Conservation (phyloP, 2,888 invertebrate genomes). For the Polydrusus tereticollis region DNA sequence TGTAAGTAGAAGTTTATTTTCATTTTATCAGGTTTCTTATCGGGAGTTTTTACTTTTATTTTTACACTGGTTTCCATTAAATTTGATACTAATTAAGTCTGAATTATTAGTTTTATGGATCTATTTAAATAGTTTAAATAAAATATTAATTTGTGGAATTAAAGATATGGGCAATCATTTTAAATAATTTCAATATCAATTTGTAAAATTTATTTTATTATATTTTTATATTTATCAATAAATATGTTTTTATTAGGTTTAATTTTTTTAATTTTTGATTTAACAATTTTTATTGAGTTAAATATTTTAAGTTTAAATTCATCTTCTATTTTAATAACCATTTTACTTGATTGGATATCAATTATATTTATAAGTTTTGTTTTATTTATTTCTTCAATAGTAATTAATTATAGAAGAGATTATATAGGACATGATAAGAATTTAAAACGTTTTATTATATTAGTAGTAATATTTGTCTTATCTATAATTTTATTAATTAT, state of each 20-base stretch:
- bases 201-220: constrained; percentile 68
- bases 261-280: constrained; percentile 66
- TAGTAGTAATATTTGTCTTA: no score
- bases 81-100: constrained; percentile 73
- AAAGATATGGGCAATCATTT: constrained; percentile 71
- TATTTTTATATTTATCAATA: constrained; percentile 61
- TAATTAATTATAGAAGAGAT: constrained; percentile 74
- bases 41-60: constrained; percentile 74
- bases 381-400: constrained; percentile 76
- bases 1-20: constrained; percentile 69
- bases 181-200: constrained; percentile 67
- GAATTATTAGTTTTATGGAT: constrained; percentile 69
- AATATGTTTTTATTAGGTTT: constrained; percentile 64
- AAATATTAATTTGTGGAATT: constrained; percentile 79
- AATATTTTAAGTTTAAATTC: constrained; percentile 71
- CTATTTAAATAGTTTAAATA: constrained; percentile 76
- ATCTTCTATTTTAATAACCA: constrained; percentile 68
- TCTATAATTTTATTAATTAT: constrained; percentile 61
- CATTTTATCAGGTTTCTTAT: constrained; percentile 67
- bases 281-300: constrained; percentile 71
- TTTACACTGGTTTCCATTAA: constrained; percentile 75
- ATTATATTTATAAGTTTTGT: constrained; percentile 76
- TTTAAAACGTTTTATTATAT: no score
- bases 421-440: constrained; percentile 75
- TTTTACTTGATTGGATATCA: constrained; percentile 77